These are phyloP conservation scores for Saccostrea cuccullata DNA, from an alignment of 1,140 invertebrate species.

Conservation along the genomic window DNA sequence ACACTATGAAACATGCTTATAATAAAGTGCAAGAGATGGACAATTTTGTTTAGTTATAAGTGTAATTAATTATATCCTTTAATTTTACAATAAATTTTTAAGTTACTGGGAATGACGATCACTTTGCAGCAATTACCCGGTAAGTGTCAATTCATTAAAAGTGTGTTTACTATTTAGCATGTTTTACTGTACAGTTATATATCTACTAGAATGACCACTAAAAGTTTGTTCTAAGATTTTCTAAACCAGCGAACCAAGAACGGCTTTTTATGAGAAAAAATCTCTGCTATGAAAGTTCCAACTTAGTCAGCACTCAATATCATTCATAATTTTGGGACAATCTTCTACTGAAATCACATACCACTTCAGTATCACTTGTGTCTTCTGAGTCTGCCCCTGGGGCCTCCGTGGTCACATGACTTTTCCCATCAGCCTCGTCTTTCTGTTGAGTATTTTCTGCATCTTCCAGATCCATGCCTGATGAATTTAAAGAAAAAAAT, in stretches of 20 bases:
- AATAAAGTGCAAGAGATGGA: background rate
- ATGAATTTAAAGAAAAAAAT: background rate
- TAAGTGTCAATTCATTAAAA: too few relatives aligned
- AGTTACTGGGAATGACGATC: background rate
- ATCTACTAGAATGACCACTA: too few relatives aligned
- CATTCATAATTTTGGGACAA: too few relatives aligned
- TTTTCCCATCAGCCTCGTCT: background rate
- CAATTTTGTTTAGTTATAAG: background rate
- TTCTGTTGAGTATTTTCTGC: constrained; percentile 9
- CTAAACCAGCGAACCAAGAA: too few relatives aligned
- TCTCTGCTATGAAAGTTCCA: too few relatives aligned
- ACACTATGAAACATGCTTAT: background rate
- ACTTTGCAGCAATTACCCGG: too few relatives aligned
- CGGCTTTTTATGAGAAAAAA: too few relatives aligned
- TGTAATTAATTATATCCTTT: background rate
- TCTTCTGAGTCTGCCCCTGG: background rate
- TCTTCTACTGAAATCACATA: background rate
- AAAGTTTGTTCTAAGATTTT: too few relatives aligned
- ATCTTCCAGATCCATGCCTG: background rate
- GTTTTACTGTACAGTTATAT: too few relatives aligned
- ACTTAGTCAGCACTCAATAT: too few relatives aligned
- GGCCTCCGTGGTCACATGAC: background rate
- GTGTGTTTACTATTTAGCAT: too few relatives aligned
- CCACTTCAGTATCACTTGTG: constrained; percentile 7
- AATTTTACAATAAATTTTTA: background rate